Percentiles rank a stretch among this genome's conserved stretches.
These are phyloP conservation scores for Cryptocephalus moraei DNA, from an alignment of 2,888 invertebrate species.

Conservation along the genomic window DNA sequence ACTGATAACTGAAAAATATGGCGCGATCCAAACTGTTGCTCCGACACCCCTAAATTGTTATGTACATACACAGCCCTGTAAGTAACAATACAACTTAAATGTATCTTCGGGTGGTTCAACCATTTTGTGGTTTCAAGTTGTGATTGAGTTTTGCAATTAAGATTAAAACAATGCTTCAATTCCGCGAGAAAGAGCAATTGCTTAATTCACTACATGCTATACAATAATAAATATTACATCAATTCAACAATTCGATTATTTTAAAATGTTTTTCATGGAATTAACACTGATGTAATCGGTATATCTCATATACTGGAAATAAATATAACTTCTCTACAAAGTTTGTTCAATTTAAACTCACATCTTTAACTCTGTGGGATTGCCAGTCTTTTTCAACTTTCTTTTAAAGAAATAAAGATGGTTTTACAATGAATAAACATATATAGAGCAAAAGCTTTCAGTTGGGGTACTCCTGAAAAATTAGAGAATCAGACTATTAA, in stretches of 20 bases:
- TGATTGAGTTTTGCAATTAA: constrained; percentile 7
- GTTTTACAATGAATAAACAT: neutral
- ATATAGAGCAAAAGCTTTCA: no score
- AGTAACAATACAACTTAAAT: constrained; percentile 27
- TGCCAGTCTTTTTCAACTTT: no score
- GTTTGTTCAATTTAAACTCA: no score
- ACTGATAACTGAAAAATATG: constrained; percentile 33
- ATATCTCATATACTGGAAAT: constrained; percentile 5
- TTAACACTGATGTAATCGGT: constrained; percentile 5
- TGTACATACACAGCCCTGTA: constrained; percentile 39
- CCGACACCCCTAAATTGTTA: constrained; percentile 26
- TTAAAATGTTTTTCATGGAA: neutral
- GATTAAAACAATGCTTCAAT: constrained; percentile 1
- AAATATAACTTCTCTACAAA: constrained; percentile 5
- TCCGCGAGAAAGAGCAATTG: no score
- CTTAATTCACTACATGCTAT: no score
- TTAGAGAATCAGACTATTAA: no score
- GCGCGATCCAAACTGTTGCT: constrained; percentile 32
- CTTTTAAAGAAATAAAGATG: no score
- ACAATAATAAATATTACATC: no score
- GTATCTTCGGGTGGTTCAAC: constrained; percentile 1
- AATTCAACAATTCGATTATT: no score
- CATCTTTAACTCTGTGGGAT: no score
- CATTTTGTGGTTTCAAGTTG: neutral
- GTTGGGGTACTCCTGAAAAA: no score